phyloP scores from a whole-genome alignment of 2,888 invertebrate species.

The Agrilus biguttatus region DNA sequence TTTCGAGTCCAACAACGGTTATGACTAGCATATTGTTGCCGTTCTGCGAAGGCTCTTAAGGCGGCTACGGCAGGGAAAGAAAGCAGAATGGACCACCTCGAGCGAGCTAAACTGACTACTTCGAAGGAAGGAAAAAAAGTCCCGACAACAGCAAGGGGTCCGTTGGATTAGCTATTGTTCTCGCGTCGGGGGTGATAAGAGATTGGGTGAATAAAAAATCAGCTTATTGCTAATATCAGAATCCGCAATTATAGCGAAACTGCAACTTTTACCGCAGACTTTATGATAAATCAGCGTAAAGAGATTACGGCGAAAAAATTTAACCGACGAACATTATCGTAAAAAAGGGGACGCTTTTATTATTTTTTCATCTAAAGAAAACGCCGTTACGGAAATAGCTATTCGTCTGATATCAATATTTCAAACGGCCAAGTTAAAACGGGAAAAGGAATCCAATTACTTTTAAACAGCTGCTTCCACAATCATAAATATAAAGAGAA shows the following conservation, averaged over 20 bases:
- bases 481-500: too few species aligned
- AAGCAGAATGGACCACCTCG: slow-evolving; percentile 4
- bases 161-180: slow-evolving; percentile 30
- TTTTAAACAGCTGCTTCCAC: too few species aligned
- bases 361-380: too few species aligned
- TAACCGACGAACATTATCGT: too few species aligned
- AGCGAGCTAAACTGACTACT: slow-evolving; percentile 11
- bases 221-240: slow-evolving; percentile 35
- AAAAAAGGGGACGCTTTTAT: too few species aligned
- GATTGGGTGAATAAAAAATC: slow-evolving; percentile 36
- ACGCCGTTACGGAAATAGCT: too few species aligned
- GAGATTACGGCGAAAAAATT: too few species aligned
- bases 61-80: slow-evolving; percentile 10
- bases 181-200: slow-evolving; percentile 29
- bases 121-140: slow-evolving; percentile 11
- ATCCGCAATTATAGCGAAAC: slow-evolving; percentile 30
- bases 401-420: too few species aligned
- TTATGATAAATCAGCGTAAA: slow-evolving; percentile 7
- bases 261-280: slow-evolving; percentile 18
- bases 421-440: too few species aligned
- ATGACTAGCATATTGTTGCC: slow-evolving; percentile 27
- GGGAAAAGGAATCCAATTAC: too few species aligned
- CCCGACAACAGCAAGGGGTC: slow-evolving; percentile 15
- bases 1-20: slow-evolving; percentile 30
- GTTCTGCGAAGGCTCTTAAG: slow-evolving; percentile 19